phyloP scores from a whole-genome alignment of 64 coral and sea anemone species.

The Actinia equina region DNA sequence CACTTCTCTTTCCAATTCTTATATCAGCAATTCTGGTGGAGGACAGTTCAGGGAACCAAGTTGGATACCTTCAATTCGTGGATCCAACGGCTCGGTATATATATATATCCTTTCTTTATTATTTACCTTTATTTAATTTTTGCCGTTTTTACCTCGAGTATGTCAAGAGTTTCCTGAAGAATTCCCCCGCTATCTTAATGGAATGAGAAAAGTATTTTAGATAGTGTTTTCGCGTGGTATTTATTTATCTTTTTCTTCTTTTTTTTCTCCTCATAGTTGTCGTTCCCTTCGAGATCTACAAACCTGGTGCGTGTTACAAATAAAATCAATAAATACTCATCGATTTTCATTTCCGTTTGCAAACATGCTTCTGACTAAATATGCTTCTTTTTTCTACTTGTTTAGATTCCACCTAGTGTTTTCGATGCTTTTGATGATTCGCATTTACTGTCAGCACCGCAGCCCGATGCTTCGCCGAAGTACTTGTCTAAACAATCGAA shows the following conservation, averaged over 20 bases:
- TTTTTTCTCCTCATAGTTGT: conserved; percentile 76
- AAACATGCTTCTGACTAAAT: conserved; percentile 71
- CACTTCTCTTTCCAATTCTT: conserved; percentile 93
- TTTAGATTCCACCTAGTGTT: conserved; percentile 97
- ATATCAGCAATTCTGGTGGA: conserved; percentile 66
- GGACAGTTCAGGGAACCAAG: conserved; percentile 87
- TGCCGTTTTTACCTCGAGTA: conserved; percentile 26
- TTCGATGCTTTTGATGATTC: conserved; percentile 98
- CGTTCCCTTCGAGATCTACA: conserved; percentile 99
- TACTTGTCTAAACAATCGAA: conserved; percentile 94
- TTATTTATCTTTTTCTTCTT: conserved; percentile 49
- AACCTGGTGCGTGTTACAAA: conserved; percentile 94
- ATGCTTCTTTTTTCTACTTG: conserved; percentile 43
- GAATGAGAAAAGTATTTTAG: background rate
- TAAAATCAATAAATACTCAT: conserved; percentile 78
- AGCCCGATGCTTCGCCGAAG: conserved; percentile 86
- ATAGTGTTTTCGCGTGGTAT: background rate
- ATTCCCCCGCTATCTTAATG: conserved; percentile 1
- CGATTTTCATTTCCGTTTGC: conserved; percentile 88
- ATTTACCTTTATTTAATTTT: background rate
- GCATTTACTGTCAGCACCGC: conserved; percentile 78
- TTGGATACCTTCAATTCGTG: conserved; percentile 99
- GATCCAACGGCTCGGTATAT: conserved; percentile 99
- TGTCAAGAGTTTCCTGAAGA: conserved; percentile 22
- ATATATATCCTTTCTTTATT: conserved; percentile 39